Percentiles rank a stretch among this genome's conserved stretches.
Conservation (phyloP, 2,888 invertebrate species). For the Tineola bisselliella region DNA sequence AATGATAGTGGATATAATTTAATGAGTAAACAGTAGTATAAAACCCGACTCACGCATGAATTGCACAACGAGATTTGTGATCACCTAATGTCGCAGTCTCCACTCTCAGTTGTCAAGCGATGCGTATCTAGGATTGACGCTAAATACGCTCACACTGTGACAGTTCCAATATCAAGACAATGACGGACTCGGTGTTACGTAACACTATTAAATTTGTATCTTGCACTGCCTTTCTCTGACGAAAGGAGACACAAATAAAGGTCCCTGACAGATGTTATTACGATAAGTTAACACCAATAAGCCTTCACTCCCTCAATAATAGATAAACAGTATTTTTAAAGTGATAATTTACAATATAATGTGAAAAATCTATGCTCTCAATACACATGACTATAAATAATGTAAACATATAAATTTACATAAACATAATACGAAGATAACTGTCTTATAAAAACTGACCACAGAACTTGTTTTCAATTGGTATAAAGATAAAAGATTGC, state of each 20-base stretch:
- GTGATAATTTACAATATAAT: too few species aligned
- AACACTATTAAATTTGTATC: constrained; percentile 38
- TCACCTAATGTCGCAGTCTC: constrained; percentile 37
- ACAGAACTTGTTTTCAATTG: not conserved
- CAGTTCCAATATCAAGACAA: constrained; percentile 62
- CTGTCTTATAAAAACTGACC: not conserved
- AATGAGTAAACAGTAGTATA: not conserved
- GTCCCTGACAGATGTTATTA: constrained; percentile 2
- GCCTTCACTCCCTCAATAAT: too few species aligned
- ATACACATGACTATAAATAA: too few species aligned
- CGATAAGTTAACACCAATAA: not conserved
- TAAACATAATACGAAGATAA: not conserved
- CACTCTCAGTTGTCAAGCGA: not conserved
- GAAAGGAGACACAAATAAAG: constrained; percentile 9
- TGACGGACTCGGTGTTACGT: constrained; percentile 52
- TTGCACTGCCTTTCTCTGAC: constrained; percentile 8
- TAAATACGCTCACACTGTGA: constrained; percentile 61
- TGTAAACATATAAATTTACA: too few species aligned
- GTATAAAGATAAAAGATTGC: constrained; percentile 5
- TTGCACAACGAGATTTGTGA: constrained; percentile 48
- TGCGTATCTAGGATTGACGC: constrained; percentile 43
- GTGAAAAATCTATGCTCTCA: too few species aligned
- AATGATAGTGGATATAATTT: not conserved
- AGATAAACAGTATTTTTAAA: too few species aligned
- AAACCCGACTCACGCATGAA: constrained; percentile 15